Evolutionary conservation across 2,797 vertebrate genomes (phyloP).

Genomic region (Scolopax bukidnonensis): DNA sequence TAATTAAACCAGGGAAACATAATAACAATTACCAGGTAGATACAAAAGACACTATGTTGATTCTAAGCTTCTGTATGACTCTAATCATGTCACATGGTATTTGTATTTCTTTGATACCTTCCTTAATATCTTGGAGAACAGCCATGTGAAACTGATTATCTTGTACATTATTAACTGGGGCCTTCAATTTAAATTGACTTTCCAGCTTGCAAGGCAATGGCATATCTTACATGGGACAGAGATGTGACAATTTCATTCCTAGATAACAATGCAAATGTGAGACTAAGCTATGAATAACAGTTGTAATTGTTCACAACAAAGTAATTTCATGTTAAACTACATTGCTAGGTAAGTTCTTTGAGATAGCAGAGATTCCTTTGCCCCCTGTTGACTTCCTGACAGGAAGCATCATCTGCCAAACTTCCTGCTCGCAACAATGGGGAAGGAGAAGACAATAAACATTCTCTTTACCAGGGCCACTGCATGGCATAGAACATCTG

Average conservation of each 20-base stretch:
- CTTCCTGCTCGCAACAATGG: slow-evolving; percentile 21
- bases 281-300: slow-evolving; percentile 18
- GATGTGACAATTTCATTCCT: slow-evolving; percentile 7
- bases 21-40: not conserved
- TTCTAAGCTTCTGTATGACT: not conserved
- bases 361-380: slow-evolving; percentile 9
- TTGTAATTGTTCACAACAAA: not conserved
- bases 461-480: not conserved
- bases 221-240: not conserved
- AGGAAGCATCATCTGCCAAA: slow-evolving; percentile 20
- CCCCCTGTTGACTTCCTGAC: not conserved
- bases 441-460: not conserved
- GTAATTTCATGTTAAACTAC: not conserved
- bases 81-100: not conserved
- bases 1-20: slow-evolving; percentile 24
- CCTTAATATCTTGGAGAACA: slow-evolving; percentile 17
- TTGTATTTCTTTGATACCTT: slow-evolving; percentile 33
- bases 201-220: slow-evolving; percentile 24
- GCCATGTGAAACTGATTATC: slow-evolving; percentile 28
- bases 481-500: not conserved
- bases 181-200: slow-evolving; percentile 27
- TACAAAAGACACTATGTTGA: not conserved
- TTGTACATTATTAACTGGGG: slow-evolving; percentile 10
- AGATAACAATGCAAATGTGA: slow-evolving; percentile 44
- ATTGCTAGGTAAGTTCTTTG: not conserved